phyloP scores from a whole-genome alignment of 2,888 invertebrate species.

The Nematopogon swammerdamellus region DNA sequence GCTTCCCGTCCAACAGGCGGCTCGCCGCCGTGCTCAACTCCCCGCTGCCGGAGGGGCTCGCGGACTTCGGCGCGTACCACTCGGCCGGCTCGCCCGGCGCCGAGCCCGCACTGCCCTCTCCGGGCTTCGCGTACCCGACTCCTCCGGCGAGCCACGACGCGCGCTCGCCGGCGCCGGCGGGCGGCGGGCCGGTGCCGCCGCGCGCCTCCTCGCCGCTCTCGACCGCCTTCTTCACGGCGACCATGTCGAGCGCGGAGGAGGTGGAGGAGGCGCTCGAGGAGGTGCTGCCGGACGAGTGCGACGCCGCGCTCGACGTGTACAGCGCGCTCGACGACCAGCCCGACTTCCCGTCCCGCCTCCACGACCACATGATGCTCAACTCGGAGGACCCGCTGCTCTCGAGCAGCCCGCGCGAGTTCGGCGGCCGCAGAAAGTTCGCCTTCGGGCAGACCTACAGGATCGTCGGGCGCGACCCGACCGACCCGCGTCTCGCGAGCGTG shows the following conservation, averaged over 20 bases:
- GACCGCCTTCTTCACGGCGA: constrained; percentile 79
- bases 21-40: constrained; percentile 76
- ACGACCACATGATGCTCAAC: constrained; percentile 84
- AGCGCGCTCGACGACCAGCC: constrained; percentile 58
- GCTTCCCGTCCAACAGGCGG: constrained; percentile 66
- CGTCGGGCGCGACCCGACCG: constrained; percentile 49
- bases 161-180: constrained; percentile 57
- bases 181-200: constrained; percentile 55
- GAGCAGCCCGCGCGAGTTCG: constrained; percentile 79
- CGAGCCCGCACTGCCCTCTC: constrained; percentile 51
- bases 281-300: constrained; percentile 75
- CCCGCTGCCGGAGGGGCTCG: constrained; percentile 73
- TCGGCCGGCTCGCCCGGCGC: constrained; percentile 37
- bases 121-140: constrained; percentile 77
- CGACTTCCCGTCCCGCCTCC: constrained; percentile 62
- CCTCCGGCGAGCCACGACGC: constrained; percentile 88
- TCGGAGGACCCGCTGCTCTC: constrained; percentile 83
- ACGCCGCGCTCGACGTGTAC: constrained; percentile 41
- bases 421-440: constrained; percentile 51
- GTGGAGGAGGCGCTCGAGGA: constrained; percentile 84
- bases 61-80: constrained; percentile 81
- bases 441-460: constrained; percentile 56
- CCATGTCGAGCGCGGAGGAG: constrained; percentile 83
- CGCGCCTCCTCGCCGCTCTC: constrained; percentile 79
- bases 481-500: constrained; percentile 55